A percentile compares a stretch with the other conserved stretches of the same genome.
phyloP scores from a whole-genome alignment of 2,888 invertebrate genomes.

The Xylophagus ater region DNA sequence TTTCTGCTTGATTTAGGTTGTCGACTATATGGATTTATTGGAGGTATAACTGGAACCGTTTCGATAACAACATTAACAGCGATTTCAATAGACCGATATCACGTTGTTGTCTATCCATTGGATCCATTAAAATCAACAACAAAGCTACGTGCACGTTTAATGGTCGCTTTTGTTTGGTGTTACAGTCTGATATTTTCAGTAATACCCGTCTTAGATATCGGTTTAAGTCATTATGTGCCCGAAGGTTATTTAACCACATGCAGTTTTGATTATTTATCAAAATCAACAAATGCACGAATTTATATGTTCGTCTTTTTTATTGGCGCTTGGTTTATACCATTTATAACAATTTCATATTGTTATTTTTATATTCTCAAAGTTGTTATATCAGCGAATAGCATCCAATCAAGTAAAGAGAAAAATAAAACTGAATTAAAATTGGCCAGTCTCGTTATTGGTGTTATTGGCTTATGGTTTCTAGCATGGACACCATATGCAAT shows the following conservation, averaged over 20 bases:
- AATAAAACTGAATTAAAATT: constrained; percentile 60
- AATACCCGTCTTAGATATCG: constrained; percentile 56
- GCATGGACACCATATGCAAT: constrained; percentile 77
- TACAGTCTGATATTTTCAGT: constrained; percentile 59
- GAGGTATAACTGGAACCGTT: constrained; percentile 68
- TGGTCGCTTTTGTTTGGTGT: constrained; percentile 57
- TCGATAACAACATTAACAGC: constrained; percentile 71
- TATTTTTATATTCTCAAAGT: constrained; percentile 59
- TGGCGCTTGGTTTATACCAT: constrained; percentile 64
- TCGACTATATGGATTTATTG: constrained; percentile 66
- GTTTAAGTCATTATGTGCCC: constrained; percentile 65
- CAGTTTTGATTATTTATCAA: constrained; percentile 72
- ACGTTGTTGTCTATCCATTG: constrained; percentile 68
- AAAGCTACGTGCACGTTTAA: constrained; percentile 48
- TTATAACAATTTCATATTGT: constrained; percentile 57
- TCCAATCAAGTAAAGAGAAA: constrained; percentile 50
- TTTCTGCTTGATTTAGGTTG: constrained; percentile 46
- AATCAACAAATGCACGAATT: constrained; percentile 46
- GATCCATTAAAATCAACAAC: constrained; percentile 54
- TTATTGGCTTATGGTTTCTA: constrained; percentile 62
- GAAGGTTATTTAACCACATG: constrained; percentile 77
- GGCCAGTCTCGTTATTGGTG: constrained; percentile 54
- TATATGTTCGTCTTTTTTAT: constrained; percentile 67
- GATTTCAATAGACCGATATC: constrained; percentile 71
- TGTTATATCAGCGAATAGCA: constrained; percentile 45